Evolutionary conservation across 2,797 vertebrate species (phyloP), one percentile per base, ranked within the genome.

Genomic region (Acrossocheilus wenchowensis): DNA sequence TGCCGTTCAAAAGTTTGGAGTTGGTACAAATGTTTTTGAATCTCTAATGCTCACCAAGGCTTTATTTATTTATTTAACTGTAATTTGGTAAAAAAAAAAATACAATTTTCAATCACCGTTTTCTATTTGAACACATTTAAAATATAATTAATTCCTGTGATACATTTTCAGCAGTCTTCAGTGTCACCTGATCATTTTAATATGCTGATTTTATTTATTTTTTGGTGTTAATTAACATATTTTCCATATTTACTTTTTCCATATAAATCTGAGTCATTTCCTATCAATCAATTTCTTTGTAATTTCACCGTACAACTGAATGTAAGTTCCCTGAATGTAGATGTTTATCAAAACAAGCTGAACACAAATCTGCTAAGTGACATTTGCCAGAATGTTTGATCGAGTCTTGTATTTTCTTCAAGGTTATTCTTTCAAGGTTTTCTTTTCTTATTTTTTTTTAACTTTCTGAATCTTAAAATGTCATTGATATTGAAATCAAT

Each of bases 181-280:
- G 17, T 21, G 17, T 26, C 36, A 52, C 8, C 10, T 34, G 26
- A 52, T 48, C 1, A 48, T 45, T 73, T 26, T 74, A 17, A 74
- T 30, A 30, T 50, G 72, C 43, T 30, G 43, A 26, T 48, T 62
- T 26, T 62, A 19, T 54, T 54, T 54, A 2, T 7, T 21, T 21
- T 73, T 15, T 21, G 8, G 57, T n/a, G 23, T 4, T 60, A n/a
- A 57, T 57, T 57, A 9, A 57, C 21, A 23, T 6, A 23, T 57
- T 57, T 60, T 60, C 54, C 52, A 54, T 57, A 21, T 57, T 48
- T 48, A 48, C 4, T 1, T 48, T 57, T 57, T 23, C 52, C 52
- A 54, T 21, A 21, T 54, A 93, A 90, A 91, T 60, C 6, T 41
- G 6, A 6, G 6, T 41, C 17, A 45, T 74, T 19, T 34, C 30